These are phyloP conservation scores for Centropus bengalensis DNA, from an alignment of 2,113 vertebrate genomes.

Conservation along the genomic window DNA sequence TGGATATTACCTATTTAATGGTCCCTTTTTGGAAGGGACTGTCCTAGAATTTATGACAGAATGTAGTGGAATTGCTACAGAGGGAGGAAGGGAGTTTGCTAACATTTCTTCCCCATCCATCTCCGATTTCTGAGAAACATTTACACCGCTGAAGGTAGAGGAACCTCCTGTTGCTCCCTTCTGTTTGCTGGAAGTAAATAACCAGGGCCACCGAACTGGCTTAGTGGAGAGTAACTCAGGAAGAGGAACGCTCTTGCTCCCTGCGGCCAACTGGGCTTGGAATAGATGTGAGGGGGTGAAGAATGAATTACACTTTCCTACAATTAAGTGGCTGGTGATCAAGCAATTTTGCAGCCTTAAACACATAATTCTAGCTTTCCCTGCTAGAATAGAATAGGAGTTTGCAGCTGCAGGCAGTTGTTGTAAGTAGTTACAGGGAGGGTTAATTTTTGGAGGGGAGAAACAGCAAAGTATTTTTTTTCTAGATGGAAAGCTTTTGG, in stretches of 20 bases:
- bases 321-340: background rate
- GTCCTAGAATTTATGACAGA: background rate
- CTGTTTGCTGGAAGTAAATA: constrained; percentile 33
- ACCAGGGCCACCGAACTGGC: constrained; percentile 26
- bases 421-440: background rate
- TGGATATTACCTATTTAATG: constrained; percentile 17
- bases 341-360: background rate
- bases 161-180: constrained; percentile 43
- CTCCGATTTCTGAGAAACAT: constrained; percentile 42
- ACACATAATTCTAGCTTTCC: background rate
- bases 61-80: background rate
- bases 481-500: constrained; percentile 24
- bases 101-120: background rate
- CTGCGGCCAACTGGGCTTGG: background rate
- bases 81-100: constrained; percentile 3
- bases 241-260: background rate
- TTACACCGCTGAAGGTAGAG: constrained; percentile 21
- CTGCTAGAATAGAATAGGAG: background rate
- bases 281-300: background rate
- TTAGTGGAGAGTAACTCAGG: background rate
- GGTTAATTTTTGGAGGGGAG: background rate
- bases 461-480: background rate
- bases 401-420: background rate
- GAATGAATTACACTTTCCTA: background rate
- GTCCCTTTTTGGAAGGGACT: background rate